Evolutionary conservation across 2,888 invertebrate species (phyloP), one percentile per base, ranked within the genome.

Genomic region (Drosophila melanosoma): DNA sequence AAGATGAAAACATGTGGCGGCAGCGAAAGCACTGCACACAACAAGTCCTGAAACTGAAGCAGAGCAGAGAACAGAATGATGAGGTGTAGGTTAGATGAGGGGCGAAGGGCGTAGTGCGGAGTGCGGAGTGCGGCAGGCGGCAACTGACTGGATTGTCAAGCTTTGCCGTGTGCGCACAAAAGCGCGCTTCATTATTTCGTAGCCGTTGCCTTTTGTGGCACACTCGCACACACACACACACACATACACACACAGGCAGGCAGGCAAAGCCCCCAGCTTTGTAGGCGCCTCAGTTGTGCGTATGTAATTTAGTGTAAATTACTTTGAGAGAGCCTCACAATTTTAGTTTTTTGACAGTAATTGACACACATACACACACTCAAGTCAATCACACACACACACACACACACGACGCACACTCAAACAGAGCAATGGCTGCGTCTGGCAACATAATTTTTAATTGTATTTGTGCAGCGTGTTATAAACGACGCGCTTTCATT

Each of bases 291-390:
- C 64, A 60, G 68, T 81, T 83, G 83, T 81, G 71, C 79, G 83
- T 76, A 79, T 82, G 87, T 83, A 83, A 83, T 86, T 83, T 83
- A 86, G 87, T 86, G 87, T 86, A 83, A 83, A 83, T 83, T 83
- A 83, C 87, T 83, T 83, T 86, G 83, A 83, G 74, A 69, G 76
- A 82, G 71, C 76, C 83, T 61, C 65, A 57, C 80, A 82, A 79
- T 82, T 82, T 76, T 65, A 82, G 79, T 70, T 82, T 72, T 45
- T 79, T 82, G 76, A 76, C 76, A 76, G 76, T 77, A 76, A 76
- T 76, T 77, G 77, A 69, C 64, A 63, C 53, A 61, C 59, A 63
- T 35, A 62, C 45, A 56, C 67, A 51, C 56, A 26, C 26, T 5
- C 26, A 26, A 26, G 26, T 26, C 26, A 26, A 26, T 26, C 49